These are phyloP conservation scores for Machaerirhynchus nigripectus DNA, from an alignment of 2,113 vertebrate genomes.

Conservation along the genomic window DNA sequence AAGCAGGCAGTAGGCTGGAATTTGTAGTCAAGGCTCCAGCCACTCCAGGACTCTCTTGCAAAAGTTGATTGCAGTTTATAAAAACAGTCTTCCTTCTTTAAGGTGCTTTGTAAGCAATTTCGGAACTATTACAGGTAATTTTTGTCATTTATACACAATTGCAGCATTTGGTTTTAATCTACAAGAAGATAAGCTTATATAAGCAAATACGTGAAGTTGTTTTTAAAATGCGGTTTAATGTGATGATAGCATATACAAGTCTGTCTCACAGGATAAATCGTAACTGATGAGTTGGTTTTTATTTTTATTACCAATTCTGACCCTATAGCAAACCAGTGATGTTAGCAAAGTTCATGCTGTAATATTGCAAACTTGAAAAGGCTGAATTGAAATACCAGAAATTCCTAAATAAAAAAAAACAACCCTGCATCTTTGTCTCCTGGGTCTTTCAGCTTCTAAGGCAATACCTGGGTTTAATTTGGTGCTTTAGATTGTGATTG, in stretches of 20 bases:
- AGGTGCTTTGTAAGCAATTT: background rate
- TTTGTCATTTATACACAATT: background rate
- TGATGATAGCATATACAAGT: background rate
- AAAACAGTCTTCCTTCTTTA: background rate
- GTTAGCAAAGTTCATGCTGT: background rate
- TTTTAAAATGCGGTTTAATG: background rate
- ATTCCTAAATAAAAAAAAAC: background rate
- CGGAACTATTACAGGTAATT: background rate
- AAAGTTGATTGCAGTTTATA: background rate
- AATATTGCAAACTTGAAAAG: background rate
- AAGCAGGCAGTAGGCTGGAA: background rate
- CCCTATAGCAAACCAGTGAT: background rate
- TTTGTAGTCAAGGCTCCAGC: background rate
- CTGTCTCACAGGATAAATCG: background rate
- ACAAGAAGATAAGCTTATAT: background rate
- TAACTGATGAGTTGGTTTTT: background rate
- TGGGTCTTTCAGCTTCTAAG: background rate
- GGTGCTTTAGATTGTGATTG: background rate
- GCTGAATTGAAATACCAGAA: background rate
- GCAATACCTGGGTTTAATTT: background rate
- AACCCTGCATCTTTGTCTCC: background rate
- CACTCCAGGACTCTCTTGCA: background rate
- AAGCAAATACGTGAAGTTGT: background rate
- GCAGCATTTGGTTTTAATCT: background rate
- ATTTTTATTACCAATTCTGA: background rate